Conservation (phyloP, 1,140 invertebrate genomes). For the Lanistes nyassanus region DNA sequence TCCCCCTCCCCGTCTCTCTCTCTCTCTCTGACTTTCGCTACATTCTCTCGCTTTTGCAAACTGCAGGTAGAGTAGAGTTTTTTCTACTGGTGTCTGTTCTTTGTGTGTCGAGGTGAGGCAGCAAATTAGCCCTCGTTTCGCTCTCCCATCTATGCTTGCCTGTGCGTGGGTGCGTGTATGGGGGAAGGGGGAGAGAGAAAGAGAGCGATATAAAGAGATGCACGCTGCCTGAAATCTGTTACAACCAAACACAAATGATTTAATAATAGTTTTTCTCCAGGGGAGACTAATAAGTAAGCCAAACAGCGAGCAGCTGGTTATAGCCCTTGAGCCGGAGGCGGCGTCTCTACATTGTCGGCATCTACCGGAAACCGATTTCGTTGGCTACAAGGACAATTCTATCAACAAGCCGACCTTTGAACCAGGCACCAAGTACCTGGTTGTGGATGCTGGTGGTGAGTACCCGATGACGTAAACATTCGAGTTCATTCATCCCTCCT, state of each 20-base stretch:
- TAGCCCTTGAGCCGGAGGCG: slow-evolving; percentile 61
- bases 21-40: neutral
- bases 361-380: slow-evolving; percentile 54
- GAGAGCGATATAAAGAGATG: too few species aligned
- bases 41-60: neutral
- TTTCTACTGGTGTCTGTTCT: too few species aligned
- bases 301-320: slow-evolving; percentile 59
- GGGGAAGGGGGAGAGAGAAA: too few species aligned
- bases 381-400: slow-evolving; percentile 43
- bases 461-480: neutral
- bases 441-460: slow-evolving; percentile 60
- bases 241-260: too few species aligned
- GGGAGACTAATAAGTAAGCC: slow-evolving; percentile 53
- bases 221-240: too few species aligned
- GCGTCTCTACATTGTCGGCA: slow-evolving; percentile 58
- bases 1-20: neutral
- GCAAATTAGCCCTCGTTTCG: too few species aligned
- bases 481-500: too few species aligned
- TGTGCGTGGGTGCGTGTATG: too few species aligned
- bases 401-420: slow-evolving; percentile 55
- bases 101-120: too few species aligned
- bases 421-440: slow-evolving; percentile 60
- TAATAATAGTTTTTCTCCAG: slow-evolving; percentile 25
- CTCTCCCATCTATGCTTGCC: too few species aligned
- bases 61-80: too few species aligned